phyloP scores from a whole-genome alignment of 2,797 vertebrate genomes.

The Tinamus major region DNA sequence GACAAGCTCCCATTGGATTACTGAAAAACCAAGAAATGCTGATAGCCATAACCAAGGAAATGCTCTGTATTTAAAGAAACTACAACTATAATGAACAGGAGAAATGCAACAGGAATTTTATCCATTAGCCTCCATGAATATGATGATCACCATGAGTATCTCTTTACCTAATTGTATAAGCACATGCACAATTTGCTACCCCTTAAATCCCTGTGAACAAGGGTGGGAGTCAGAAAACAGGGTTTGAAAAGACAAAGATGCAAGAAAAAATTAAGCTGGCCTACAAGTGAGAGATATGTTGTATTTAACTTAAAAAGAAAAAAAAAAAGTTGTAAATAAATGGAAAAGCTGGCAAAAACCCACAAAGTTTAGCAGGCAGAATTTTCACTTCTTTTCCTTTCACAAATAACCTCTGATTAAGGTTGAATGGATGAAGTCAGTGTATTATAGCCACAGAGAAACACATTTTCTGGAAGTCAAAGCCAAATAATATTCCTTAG shows the following conservation, averaged over 20 bases:
- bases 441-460: not conserved
- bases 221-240: not conserved
- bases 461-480: not conserved
- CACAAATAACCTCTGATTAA: not conserved
- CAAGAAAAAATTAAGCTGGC: not conserved
- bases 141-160: fast-evolving
- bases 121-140: not conserved
- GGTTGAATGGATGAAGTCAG: not conserved
- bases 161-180: not conserved
- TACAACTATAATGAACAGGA: not conserved
- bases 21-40: not conserved
- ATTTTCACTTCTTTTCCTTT: not conserved
- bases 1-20: not conserved
- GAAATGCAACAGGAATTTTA: not conserved
- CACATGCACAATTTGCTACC: not conserved
- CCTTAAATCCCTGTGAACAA: not conserved
- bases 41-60: not conserved
- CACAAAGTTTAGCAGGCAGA: not conserved
- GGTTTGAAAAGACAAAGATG: not conserved
- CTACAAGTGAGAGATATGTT: not conserved
- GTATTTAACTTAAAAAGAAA: not conserved
- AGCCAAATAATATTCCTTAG: not conserved
- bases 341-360: not conserved
- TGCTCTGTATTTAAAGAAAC: not conserved
- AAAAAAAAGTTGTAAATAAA: not conserved